Conservation (phyloP, 2,113 vertebrate genomes). For the Chiloscyllium plagiosum region DNA sequence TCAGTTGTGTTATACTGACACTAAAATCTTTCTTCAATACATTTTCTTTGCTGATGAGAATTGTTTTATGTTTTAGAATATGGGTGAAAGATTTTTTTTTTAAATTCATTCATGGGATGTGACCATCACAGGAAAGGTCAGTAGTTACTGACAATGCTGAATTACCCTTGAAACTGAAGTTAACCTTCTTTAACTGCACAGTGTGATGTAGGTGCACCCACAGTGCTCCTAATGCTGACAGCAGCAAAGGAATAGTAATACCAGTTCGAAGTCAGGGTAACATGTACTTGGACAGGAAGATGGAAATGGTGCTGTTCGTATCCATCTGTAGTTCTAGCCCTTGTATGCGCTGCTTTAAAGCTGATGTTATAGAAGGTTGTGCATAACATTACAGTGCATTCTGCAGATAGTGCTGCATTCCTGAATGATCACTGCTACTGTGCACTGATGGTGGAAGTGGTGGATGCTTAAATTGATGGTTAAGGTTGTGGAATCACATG, state of each 20-base stretch:
- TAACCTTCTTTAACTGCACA: neutral
- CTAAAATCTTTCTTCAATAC: neutral
- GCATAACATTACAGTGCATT: neutral
- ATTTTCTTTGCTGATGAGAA: neutral
- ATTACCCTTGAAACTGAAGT: neutral
- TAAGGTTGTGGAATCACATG: too few relatives aligned
- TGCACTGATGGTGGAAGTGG: neutral
- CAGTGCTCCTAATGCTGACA: neutral
- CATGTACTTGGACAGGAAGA: neutral
- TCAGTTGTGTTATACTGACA: neutral
- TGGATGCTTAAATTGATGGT: neutral
- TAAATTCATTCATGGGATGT: neutral
- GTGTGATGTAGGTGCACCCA: neutral
- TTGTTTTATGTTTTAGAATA: neutral
- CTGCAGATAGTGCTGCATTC: neutral
- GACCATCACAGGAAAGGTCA: neutral
- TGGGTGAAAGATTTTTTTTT: neutral
- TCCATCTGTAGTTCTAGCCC: neutral
- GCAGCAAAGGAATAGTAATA: neutral
- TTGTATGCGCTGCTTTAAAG: neutral
- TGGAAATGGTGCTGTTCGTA: too few relatives aligned
- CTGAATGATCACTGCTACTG: neutral
- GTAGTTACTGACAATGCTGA: neutral
- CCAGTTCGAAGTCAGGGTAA: neutral
- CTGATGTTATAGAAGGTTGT: neutral